These are phyloP conservation scores for Hecatera dysodea DNA, from an alignment of 2,888 invertebrate species.

Conservation along the genomic window DNA sequence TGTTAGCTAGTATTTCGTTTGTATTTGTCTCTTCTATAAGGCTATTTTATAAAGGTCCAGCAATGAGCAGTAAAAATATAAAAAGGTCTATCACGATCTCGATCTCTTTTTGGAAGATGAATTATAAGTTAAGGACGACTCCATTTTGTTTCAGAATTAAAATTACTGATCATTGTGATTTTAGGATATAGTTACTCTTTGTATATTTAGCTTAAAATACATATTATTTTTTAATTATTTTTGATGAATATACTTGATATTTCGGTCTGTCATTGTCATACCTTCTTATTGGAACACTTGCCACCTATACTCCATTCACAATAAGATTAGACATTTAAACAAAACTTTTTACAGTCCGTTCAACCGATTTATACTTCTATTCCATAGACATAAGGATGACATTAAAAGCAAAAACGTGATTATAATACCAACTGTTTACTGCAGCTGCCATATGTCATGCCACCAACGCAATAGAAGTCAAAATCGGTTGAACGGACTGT, in stretches of 20 bases:
- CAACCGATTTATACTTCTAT: no score
- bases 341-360: no score
- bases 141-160: background rate
- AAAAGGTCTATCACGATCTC: no score
- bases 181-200: conserved; percentile 1
- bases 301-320: no score
- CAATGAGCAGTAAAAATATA: background rate
- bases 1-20: background rate
- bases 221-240: background rate
- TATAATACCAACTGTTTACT: no score
- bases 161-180: background rate
- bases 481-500: no score
- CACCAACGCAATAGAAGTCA: no score
- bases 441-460: no score
- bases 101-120: background rate
- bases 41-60: background rate
- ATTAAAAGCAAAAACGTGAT: no score
- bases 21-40: background rate
- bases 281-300: background rate
- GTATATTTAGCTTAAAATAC: background rate
- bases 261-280: background rate
- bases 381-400: no score
- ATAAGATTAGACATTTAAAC: no score
- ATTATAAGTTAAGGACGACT: background rate
- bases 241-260: background rate